phyloP scores from a whole-genome alignment of 1,140 invertebrate species.

The Matsumurasca onukii region DNA sequence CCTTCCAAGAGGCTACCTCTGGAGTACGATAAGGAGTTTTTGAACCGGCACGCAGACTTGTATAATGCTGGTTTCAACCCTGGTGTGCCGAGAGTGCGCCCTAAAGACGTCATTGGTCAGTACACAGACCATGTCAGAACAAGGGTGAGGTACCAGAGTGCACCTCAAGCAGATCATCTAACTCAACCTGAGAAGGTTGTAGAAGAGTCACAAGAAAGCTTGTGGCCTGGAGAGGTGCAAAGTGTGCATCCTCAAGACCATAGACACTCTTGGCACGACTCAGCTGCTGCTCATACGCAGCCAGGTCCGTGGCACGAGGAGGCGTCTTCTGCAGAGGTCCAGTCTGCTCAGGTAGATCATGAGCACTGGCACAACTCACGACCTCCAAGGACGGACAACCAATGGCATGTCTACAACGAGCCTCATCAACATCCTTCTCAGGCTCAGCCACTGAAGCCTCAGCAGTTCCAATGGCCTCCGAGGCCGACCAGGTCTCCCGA shows the following conservation, averaged over 20 bases:
- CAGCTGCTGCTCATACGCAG: not conserved
- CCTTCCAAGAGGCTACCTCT: slow-evolving; percentile 16
- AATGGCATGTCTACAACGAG: not conserved
- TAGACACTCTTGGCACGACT: not conserved
- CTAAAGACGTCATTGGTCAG: not conserved
- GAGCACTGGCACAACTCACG: not conserved
- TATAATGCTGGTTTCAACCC: slow-evolving; percentile 23
- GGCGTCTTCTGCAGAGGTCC: not conserved
- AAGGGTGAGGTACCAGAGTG: not conserved
- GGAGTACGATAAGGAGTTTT: slow-evolving; percentile 24
- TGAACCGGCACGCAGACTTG: slow-evolving; percentile 23
- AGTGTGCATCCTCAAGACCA: not conserved
- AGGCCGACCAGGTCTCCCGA: slow-evolving; percentile 3
- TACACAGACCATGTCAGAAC: slow-evolving; percentile 19
- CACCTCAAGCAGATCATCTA: not conserved
- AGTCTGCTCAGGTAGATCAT: not conserved
- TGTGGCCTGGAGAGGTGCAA: slow-evolving; percentile 14
- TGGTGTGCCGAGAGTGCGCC: not conserved
- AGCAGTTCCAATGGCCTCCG: slow-evolving; percentile 15
- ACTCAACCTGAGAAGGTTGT: not conserved
- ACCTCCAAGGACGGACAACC: not conserved
- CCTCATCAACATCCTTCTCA: not conserved
- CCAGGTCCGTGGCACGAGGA: not conserved
- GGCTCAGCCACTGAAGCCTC: not conserved
- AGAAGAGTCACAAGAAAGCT: slow-evolving; percentile 11